A percentile compares a stretch with the other conserved stretches of the same genome.
Conservation (phyloP, 2,113 vertebrate species). For the Willisornis vidua region DNA sequence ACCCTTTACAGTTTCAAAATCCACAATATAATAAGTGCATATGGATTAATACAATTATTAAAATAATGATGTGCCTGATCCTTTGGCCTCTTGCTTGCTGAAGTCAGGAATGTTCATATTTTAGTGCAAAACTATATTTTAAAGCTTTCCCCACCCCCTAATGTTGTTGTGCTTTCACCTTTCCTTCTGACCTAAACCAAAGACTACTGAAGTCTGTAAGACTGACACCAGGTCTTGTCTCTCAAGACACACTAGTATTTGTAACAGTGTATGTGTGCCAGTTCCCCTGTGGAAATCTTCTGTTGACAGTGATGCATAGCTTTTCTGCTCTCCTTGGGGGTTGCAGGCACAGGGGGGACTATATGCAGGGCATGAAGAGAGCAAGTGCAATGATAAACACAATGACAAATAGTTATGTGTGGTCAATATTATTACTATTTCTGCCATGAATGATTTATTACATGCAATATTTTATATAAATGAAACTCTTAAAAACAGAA, state of each 20-base stretch:
- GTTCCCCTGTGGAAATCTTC: neutral
- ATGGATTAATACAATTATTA: neutral
- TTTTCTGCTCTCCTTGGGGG: neutral
- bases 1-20: neutral
- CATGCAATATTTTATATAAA: neutral
- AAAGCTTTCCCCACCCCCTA: neutral
- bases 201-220: neutral
- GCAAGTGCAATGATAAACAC: neutral
- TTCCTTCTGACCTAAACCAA: neutral
- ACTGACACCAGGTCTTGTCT: neutral
- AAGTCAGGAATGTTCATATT: neutral
- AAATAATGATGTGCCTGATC: neutral
- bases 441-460: slow-evolving; percentile 9
- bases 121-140: neutral
- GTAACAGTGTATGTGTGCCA: neutral
- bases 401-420: neutral
- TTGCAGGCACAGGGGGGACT: neutral
- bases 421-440: slow-evolving; percentile 5
- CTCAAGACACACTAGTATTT: neutral
- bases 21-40: neutral
- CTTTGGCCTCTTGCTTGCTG: neutral
- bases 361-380: neutral
- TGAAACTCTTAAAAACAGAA: neutral
- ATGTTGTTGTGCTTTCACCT: neutral
- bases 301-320: neutral